Percentiles rank a stretch among this genome's conserved stretches.
phyloP scores from a whole-genome alignment of 1,140 invertebrate genomes.

The Pachyrhynchus sulphureomaculatus region DNA sequence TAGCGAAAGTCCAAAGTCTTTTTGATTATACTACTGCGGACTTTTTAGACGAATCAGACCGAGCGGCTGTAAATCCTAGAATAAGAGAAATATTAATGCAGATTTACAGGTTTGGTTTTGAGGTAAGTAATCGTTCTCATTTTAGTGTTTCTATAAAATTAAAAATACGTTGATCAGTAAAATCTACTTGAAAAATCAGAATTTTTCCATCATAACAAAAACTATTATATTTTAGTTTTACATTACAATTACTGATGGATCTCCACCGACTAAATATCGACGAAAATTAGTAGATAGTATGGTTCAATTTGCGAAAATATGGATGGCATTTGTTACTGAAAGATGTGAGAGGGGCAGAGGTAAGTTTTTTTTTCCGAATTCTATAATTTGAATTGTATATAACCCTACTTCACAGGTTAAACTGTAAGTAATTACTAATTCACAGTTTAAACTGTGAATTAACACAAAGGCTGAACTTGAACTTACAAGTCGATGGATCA shows the following conservation, averaged over 20 bases:
- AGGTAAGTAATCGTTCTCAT: slow-evolving; percentile 56
- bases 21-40: slow-evolving; percentile 58
- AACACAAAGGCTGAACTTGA: too few relatives aligned
- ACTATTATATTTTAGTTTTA: slow-evolving; percentile 63
- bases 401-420: too few relatives aligned
- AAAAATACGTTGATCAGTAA: too few relatives aligned
- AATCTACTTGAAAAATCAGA: too few relatives aligned
- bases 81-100: slow-evolving; percentile 82
- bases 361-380: background rate
- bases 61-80: slow-evolving; percentile 57
- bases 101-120: slow-evolving; percentile 86
- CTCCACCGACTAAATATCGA: slow-evolving; percentile 37
- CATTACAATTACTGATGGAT: slow-evolving; percentile 66
- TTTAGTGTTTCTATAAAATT: too few relatives aligned
- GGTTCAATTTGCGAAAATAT: slow-evolving; percentile 76
- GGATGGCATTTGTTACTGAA: slow-evolving; percentile 84
- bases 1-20: slow-evolving; percentile 64
- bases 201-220: too few relatives aligned
- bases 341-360: slow-evolving; percentile 79
- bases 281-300: slow-evolving; percentile 51
- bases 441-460: too few relatives aligned
- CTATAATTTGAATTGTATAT: too few relatives aligned
- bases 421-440: too few relatives aligned
- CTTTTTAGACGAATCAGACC: slow-evolving; percentile 56
- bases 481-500: too few relatives aligned